Evolutionary conservation across 2,797 vertebrate genomes (phyloP).

Genomic region (Spinus pinus): DNA sequence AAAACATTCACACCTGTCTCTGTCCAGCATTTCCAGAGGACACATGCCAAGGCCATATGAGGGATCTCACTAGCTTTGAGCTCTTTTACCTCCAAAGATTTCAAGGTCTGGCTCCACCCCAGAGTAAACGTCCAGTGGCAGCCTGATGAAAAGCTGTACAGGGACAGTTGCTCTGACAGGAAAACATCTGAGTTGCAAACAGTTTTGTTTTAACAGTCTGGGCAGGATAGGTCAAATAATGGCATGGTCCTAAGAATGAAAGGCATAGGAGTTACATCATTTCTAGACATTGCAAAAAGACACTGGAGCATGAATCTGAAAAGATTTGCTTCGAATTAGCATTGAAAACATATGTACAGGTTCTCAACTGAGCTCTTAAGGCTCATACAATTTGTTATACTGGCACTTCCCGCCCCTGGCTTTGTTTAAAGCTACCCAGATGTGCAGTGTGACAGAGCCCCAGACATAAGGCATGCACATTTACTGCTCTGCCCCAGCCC

Average conservation of each 20-base stretch:
- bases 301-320: not conserved
- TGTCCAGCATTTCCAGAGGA: not conserved
- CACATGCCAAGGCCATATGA: not conserved
- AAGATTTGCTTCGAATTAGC: conserved; percentile 20
- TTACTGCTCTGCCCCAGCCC: not conserved
- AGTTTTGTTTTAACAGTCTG: not conserved
- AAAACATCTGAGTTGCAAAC: not conserved
- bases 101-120: not conserved
- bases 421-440: conserved; percentile 28
- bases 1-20: not conserved
- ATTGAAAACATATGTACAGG: conserved; percentile 14
- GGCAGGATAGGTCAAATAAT: not conserved
- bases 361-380: conserved; percentile 12
- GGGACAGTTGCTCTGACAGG: not conserved
- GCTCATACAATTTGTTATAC: not conserved
- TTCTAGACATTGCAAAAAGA: not conserved
- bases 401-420: not conserved
- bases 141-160: not conserved
- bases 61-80: not conserved
- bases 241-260: not conserved
- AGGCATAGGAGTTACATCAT: not conserved
- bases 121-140: not conserved
- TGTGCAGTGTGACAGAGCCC: not conserved
- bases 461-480: conserved; percentile 19
- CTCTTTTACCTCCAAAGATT: not conserved